A percentile compares a stretch with the other conserved stretches of the same genome.
These are phyloP conservation scores for Himalopsyche anomala DNA, from an alignment of 2,888 invertebrate genomes.

Conservation along the genomic window DNA sequence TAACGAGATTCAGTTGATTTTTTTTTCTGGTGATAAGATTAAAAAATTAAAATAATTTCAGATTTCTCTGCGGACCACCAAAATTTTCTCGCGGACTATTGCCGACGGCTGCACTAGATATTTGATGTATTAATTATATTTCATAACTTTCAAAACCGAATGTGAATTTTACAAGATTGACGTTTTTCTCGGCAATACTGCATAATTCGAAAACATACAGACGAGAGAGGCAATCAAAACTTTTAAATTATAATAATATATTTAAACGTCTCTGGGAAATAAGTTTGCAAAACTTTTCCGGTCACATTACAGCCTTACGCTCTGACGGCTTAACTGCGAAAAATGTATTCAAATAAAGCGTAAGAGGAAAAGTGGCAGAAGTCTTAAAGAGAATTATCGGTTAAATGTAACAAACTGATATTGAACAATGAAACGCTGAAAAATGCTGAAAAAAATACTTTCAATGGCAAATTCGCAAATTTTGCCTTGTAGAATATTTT, in stretches of 20 bases:
- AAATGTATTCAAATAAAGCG: constrained; percentile 40
- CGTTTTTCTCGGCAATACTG: too few species aligned
- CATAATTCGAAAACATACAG: too few species aligned
- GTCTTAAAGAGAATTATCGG: constrained; percentile 22
- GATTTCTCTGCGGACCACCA: too few species aligned
- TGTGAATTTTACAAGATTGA: too few species aligned
- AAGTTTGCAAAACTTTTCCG: background rate
- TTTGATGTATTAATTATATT: too few species aligned
- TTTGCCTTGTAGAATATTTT: background rate
- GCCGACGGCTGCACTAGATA: too few species aligned
- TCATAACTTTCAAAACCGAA: too few species aligned
- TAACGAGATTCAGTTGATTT: too few species aligned
- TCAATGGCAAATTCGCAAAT: background rate
- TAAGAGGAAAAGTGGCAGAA: background rate
- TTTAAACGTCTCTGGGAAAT: constrained; percentile 2
- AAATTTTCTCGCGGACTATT: too few species aligned
- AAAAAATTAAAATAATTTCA: too few species aligned
- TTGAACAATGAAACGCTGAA: constrained; percentile 39
- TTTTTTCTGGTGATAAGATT: too few species aligned
- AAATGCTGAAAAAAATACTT: background rate
- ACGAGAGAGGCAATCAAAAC: background rate
- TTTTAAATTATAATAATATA: constrained; percentile 38
- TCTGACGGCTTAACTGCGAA: constrained; percentile 44
- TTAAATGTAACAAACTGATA: constrained; percentile 50
- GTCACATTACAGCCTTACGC: background rate